Evolutionary conservation across 2,888 invertebrate genomes (phyloP).

Genomic region (Dasypolia templi): DNA sequence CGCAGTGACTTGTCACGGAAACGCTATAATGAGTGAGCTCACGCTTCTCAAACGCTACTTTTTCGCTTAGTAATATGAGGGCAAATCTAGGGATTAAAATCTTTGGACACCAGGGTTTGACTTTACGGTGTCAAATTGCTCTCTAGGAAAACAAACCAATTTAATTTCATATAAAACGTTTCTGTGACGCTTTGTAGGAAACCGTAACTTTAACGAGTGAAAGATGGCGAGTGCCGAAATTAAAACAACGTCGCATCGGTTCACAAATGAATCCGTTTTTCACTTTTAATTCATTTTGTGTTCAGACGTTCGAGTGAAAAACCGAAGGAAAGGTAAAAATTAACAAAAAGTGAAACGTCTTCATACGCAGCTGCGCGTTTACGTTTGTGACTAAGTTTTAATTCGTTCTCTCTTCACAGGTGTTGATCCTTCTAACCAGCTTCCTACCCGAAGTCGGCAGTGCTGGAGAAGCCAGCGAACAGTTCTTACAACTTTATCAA

Average conservation of each 20-base stretch:
- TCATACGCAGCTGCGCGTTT: neutral
- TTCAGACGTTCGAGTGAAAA: neutral
- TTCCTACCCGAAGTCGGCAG: slow-evolving; percentile 96
- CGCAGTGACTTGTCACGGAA: too few relatives aligned
- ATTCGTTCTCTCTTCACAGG: slow-evolving; percentile 77
- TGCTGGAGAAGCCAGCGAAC: slow-evolving; percentile 97
- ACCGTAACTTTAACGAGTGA: too few relatives aligned
- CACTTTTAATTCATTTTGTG: neutral
- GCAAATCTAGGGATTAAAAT: too few relatives aligned
- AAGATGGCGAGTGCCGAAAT: neutral
- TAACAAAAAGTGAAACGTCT: neutral
- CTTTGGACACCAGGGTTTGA: too few relatives aligned
- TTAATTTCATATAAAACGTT: too few relatives aligned
- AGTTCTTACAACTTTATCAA: slow-evolving; percentile 97
- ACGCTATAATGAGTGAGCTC: too few relatives aligned
- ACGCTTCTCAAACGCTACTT: too few relatives aligned
- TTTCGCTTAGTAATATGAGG: too few relatives aligned
- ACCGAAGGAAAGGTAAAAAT: neutral
- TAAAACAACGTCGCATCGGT: neutral
- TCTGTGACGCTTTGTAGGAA: too few relatives aligned
- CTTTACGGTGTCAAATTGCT: too few relatives aligned
- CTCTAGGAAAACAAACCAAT: too few relatives aligned
- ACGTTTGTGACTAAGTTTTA: neutral
- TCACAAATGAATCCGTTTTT: neutral
- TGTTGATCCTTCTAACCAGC: slow-evolving; percentile 96